These are phyloP conservation scores for Rhagonycha lutea DNA, from an alignment of 2,888 invertebrate species.

Conservation along the genomic window DNA sequence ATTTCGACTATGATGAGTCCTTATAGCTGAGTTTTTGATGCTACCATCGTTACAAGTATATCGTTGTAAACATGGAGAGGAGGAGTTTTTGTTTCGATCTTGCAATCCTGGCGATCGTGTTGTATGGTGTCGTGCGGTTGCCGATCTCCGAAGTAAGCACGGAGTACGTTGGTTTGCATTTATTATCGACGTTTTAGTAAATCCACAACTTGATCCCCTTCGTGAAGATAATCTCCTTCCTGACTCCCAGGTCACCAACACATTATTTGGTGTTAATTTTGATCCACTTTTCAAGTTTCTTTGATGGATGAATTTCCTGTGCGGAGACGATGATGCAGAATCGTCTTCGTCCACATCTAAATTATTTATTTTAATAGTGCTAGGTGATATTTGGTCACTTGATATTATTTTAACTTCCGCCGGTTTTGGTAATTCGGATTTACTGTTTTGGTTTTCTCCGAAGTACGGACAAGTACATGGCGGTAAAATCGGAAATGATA, in stretches of 20 bases:
- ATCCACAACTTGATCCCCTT: slow-evolving; percentile 71
- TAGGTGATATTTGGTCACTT: slow-evolving; percentile 35
- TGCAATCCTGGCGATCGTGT: slow-evolving; percentile 47
- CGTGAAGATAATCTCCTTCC: slow-evolving; percentile 58
- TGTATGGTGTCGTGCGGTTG: slow-evolving; percentile 62
- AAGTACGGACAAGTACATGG: slow-evolving; percentile 84
- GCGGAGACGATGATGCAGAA: slow-evolving; percentile 56
- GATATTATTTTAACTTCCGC: slow-evolving; percentile 61
- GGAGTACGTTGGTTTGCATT: slow-evolving; percentile 56
- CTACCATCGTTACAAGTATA: slow-evolving; percentile 39
- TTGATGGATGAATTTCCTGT: slow-evolving; percentile 40
- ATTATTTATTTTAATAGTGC: slow-evolving; percentile 24
- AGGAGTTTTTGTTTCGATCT: slow-evolving; percentile 56
- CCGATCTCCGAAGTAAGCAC: slow-evolving; percentile 62
- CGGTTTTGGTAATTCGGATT: slow-evolving; percentile 52
- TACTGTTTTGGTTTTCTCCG: slow-evolving; percentile 67
- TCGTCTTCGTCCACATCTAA: slow-evolving; percentile 45
- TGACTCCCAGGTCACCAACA: slow-evolving; percentile 75
- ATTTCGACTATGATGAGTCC: slow-evolving; percentile 77
- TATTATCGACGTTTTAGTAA: slow-evolving; percentile 64
- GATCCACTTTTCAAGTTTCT: slow-evolving; percentile 39
- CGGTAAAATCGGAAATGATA: slow-evolving; percentile 65
- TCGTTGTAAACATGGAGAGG: slow-evolving; percentile 61
- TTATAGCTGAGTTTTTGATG: slow-evolving; percentile 47
- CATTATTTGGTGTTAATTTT: slow-evolving; percentile 46